Conservation (phyloP, 2,113 vertebrate genomes). For the Callionymus lyra region DNA sequence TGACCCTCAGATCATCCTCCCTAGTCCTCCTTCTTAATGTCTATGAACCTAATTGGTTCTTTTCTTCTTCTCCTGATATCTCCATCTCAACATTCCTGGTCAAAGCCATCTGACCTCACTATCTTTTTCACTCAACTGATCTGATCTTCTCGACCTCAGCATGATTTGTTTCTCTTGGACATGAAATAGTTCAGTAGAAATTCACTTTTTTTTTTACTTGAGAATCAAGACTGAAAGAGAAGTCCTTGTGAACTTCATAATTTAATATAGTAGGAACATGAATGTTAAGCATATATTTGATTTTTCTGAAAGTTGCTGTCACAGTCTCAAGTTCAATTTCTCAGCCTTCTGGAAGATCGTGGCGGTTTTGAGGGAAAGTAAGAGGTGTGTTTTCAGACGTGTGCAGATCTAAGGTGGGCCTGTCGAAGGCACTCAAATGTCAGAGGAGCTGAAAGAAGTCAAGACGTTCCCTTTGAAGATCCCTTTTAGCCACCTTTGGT, state of each 20-base stretch:
- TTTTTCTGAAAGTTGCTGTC: not conserved
- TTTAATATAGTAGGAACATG: slow-evolving; percentile 2
- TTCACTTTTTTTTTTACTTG: no score
- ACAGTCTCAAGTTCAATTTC: slow-evolving; percentile 18
- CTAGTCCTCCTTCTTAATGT: no score
- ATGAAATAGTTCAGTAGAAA: no score
- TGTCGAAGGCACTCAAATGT: slow-evolving; percentile 61
- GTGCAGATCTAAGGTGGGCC: slow-evolving; percentile 54
- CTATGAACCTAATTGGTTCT: no score
- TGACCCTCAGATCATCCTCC: no score
- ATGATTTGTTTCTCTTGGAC: no score
- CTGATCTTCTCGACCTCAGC: no score
- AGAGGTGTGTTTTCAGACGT: slow-evolving; percentile 40
- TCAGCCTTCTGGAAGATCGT: slow-evolving; percentile 14
- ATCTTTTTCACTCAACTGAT: no score
- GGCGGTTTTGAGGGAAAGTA: slow-evolving; percentile 30
- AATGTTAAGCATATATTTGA: not conserved
- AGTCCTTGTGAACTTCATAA: not conserved
- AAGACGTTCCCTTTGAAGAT: slow-evolving; percentile 63
- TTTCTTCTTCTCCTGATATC: no score
- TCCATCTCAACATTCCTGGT: no score
- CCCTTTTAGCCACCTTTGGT: slow-evolving; percentile 59
- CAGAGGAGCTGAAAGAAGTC: slow-evolving; percentile 54
- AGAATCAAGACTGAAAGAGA: no score
- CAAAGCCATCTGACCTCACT: no score